These are phyloP conservation scores for Notodonta dromedarius DNA, from an alignment of 2,888 invertebrate genomes.

Conservation along the genomic window DNA sequence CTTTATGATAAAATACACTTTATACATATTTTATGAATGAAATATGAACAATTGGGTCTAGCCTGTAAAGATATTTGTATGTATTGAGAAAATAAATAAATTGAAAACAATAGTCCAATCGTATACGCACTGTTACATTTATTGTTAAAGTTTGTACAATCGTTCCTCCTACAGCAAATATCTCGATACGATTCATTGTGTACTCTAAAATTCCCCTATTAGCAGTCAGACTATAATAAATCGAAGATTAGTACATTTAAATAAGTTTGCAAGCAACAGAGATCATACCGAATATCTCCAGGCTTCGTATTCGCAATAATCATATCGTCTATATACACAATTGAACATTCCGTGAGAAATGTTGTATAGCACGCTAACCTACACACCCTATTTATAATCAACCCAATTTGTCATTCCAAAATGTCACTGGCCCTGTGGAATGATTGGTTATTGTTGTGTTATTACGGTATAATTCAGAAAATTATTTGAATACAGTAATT, in stretches of 20 bases:
- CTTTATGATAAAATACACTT: not conserved
- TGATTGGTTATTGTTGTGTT: conserved; percentile 32
- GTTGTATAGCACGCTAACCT: conserved; percentile 32
- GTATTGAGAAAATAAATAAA: no score
- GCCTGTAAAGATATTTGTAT: no score
- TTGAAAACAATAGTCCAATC: conserved; percentile 6
- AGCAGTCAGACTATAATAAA: conserved; percentile 26
- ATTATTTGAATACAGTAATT: conserved; percentile 24
- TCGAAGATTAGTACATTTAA: conserved; percentile 24
- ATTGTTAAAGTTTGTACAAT: not conserved
- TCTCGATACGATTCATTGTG: not conserved
- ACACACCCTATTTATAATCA: not conserved
- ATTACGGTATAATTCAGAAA: conserved; percentile 20
- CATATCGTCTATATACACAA: conserved; percentile 51
- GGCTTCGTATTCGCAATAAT: conserved; percentile 19
- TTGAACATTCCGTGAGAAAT: conserved; percentile 35
- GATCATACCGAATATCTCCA: conserved; percentile 33
- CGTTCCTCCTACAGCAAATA: not conserved
- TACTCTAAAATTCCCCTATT: conserved; percentile 6
- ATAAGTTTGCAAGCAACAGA: conserved; percentile 36
- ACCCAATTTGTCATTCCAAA: conserved; percentile 9
- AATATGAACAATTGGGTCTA: conserved; percentile 3
- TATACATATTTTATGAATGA: no score
- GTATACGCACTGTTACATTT: not conserved
- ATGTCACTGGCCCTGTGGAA: conserved; percentile 26